Conservation (phyloP, 2,113 vertebrate genomes). For the Cervus canadensis region DNA sequence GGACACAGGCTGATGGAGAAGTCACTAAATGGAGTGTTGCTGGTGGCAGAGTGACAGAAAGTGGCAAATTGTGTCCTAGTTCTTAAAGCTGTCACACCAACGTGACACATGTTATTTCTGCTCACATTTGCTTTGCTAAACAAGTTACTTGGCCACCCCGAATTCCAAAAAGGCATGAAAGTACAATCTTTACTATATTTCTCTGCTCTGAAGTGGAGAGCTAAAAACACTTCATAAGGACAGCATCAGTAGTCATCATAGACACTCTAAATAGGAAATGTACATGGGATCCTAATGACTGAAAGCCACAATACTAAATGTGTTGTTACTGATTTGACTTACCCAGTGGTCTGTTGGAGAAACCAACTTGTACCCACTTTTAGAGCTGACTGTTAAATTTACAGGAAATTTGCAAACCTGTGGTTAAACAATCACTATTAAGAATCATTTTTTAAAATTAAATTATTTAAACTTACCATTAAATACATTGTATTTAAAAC, state of each 20-base stretch:
- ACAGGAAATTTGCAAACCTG: not conserved
- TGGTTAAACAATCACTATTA: not conserved
- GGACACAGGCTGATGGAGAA: not conserved
- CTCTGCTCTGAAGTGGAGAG: not conserved
- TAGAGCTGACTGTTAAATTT: not conserved
- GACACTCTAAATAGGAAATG: not conserved
- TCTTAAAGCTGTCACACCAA: not conserved
- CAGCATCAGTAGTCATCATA: not conserved
- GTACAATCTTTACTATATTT: not conserved
- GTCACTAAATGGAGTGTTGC: not conserved
- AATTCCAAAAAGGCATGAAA: not conserved
- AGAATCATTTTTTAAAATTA: not conserved
- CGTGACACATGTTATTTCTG: not conserved
- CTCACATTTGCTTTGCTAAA: not conserved
- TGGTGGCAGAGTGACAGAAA: not conserved
- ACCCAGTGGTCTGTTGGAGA: not conserved
- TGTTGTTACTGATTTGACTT: not conserved
- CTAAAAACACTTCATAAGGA: not conserved
- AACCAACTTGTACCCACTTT: not conserved
- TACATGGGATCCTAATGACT: not conserved
- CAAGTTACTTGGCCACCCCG: not conserved
- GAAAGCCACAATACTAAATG: not conserved
- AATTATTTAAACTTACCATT: not conserved
- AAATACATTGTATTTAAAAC: not conserved
- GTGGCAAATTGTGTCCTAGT: not conserved